Conservation (phyloP, 2,888 invertebrate genomes). For the Epistrophe grossulariae region DNA sequence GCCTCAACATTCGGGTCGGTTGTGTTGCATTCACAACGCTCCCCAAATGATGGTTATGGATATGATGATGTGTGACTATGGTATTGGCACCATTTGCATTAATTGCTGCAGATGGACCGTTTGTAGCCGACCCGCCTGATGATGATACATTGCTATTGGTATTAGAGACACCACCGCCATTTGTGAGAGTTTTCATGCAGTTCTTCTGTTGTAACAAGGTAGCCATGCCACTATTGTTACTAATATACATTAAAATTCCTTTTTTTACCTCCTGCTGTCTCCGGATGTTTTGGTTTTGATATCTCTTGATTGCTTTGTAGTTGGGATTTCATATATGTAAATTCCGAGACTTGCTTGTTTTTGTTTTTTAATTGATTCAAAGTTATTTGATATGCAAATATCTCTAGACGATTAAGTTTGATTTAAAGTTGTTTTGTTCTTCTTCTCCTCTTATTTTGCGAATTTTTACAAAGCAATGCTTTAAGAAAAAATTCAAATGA, state of each 20-base stretch:
- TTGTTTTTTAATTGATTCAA: conserved; percentile 31
- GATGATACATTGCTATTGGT: conserved; percentile 71
- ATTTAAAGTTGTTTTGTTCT: conserved; percentile 28
- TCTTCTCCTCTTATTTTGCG: conserved; percentile 27
- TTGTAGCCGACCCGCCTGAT: conserved; percentile 57
- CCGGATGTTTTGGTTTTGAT: conserved; percentile 17
- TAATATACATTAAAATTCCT: conserved; percentile 79
- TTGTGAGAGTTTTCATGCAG: conserved; percentile 90
- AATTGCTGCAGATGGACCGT: conserved; percentile 64
- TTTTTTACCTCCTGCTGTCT: conserved; percentile 25
- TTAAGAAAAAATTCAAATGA: conserved; percentile 7
- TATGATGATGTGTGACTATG: conserved; percentile 77
- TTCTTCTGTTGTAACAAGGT: conserved; percentile 93
- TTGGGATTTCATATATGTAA: conserved; percentile 31
- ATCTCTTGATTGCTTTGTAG: conserved; percentile 29
- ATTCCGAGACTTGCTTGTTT: conserved; percentile 45
- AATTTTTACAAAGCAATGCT: conserved; percentile 6
- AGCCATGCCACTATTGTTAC: conserved; percentile 86
- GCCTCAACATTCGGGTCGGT: conserved; percentile 79
- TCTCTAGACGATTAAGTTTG: conserved; percentile 40
- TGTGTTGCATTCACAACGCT: conserved; percentile 39
- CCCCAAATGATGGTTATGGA: conserved; percentile 74
- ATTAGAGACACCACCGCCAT: conserved; percentile 83
- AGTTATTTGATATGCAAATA: conserved; percentile 69
- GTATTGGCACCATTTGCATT: conserved; percentile 73